Base-by-base conservation (phyloP, 2,113 vertebrate genomes). In the Pseudorectes ferrugineus region DNA sequence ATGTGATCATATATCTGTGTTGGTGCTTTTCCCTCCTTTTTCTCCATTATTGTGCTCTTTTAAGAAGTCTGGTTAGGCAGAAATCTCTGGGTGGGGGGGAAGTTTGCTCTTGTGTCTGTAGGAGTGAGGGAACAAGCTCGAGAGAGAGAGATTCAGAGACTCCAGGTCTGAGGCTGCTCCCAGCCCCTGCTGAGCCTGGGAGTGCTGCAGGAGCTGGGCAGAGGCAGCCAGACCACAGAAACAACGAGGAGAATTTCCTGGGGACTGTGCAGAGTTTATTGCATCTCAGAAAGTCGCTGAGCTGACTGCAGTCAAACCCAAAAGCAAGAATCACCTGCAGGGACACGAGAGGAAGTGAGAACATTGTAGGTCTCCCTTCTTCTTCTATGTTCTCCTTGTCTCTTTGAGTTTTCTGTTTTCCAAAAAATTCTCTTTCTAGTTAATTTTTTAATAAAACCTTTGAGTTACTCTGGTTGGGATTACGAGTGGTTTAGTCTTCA, bases 331-430 rank as follows among this genome's bases (percentile, higher is more conserved):
- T 42, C 28, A 15, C 57, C 68, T 59, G 43, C 68, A 73, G 63
- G 21, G n/a, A 40, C n/a, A 16, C 16, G 46, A 23, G 36, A n/a
- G 23, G 3, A 25, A 26, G 5, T 3, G 21, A 48, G 18, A 61
- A 14, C 26, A 12, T 8, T 33, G 11, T 29, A 1, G 18, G 11
- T 21, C 28, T 71, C 71, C 15, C 36, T 75, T 59, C 15, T 57
- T 5, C 16, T 31, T 21, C 0, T 0, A 5, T 15, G 9, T 29
- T 63, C 49, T 33, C 43, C 31, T 42, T 6, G 11, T 18, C 12
- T 55, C 11, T 67, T 23, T 15, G 33, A 12, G 19, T 51, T 73
- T 68, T 54, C 26, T 28, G 1, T 13, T 74, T 45, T 49, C 3
- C 6, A 33, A 31, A 65, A 35, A 28, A 20, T 33, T 29, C 13